These are phyloP conservation scores for Gerris buenoi DNA, from an alignment of 1,140 invertebrate genomes.

Conservation along the genomic window DNA sequence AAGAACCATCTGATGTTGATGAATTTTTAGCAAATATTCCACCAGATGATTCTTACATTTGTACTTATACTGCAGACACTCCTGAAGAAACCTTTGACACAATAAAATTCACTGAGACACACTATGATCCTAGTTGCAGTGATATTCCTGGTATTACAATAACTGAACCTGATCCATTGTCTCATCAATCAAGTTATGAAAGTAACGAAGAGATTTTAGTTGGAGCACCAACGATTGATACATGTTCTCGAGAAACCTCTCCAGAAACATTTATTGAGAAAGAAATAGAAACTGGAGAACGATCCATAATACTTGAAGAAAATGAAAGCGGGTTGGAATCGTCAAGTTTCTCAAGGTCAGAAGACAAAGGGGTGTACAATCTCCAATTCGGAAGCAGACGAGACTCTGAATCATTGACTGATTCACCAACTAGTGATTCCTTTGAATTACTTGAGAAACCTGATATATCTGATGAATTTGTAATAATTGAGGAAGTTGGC, in stretches of 20 bases:
- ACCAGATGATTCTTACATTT: background rate
- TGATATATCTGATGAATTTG: conserved; percentile 69
- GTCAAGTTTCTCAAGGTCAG: background rate
- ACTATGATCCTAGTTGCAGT: background rate
- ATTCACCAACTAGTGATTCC: conserved; percentile 72
- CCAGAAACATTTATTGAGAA: background rate
- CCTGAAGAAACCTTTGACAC: background rate
- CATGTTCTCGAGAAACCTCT: background rate
- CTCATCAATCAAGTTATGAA: background rate
- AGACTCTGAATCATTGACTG: conserved; percentile 38
- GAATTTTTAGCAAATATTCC: background rate
- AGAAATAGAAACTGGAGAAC: background rate
- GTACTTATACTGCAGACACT: background rate
- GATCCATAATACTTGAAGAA: background rate
- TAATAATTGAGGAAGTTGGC: conserved; percentile 70
- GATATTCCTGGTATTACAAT: background rate
- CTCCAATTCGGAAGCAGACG: conserved; percentile 13
- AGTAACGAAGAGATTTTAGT: background rate
- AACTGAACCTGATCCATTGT: background rate
- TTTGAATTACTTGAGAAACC: conserved; percentile 78
- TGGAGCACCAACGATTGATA: background rate
- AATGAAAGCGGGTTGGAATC: background rate
- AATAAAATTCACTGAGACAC: background rate
- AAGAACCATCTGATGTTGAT: background rate
- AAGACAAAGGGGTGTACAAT: conserved; percentile 6